Base-by-base conservation (phyloP, 2,797 vertebrate species). In the Hephaestus fuliginosus region DNA sequence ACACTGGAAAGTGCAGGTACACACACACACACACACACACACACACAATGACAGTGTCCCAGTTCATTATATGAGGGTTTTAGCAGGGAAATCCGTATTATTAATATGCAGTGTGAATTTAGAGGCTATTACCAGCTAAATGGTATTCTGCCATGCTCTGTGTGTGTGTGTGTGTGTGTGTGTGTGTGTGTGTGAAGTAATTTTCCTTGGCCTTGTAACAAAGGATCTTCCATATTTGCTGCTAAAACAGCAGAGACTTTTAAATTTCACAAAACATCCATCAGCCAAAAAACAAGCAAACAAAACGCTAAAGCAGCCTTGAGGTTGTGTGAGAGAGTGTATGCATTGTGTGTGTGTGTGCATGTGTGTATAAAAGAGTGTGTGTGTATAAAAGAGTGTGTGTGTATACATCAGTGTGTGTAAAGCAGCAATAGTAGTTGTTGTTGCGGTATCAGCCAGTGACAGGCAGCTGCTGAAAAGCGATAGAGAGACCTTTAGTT, bases 71-170 rank as follows among this genome's bases (percentile, higher is more conserved):
- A 56, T 20, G 63, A 79, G 78, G 67, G 60, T 78, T 74, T 89
- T 84, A 82, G 78, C n/a, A 18, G 44, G 65, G 39, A 87, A 90
- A 92, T 87, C 84, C 60, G 2, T 48, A 81, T 80, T 84, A 90
- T 90, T 88, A 85, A 80, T 78, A 82, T 85, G 83, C 80, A 73
- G 73, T 18, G 56, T 77, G 81, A 88, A 85, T 83, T 82, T 57
- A 77, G 67, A 83, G 81, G 57, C 73, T 83, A 87, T 89, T 85
- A 86, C n/a, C 74, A 53, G 73, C 70, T 82, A 78, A 85, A 86
- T 69, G 66, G 68, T 80, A 30, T 20, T 52, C 49, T 52, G 58
- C 66, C 57, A 20, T 20, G 70, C 41, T 68, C 41, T 49, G 51
- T 28, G 49, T 57, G 75, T 75, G 63, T 74, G 48, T 57, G 70